phyloP scores from a whole-genome alignment of 1,140 invertebrate species.

The Drosophila littoralis region DNA sequence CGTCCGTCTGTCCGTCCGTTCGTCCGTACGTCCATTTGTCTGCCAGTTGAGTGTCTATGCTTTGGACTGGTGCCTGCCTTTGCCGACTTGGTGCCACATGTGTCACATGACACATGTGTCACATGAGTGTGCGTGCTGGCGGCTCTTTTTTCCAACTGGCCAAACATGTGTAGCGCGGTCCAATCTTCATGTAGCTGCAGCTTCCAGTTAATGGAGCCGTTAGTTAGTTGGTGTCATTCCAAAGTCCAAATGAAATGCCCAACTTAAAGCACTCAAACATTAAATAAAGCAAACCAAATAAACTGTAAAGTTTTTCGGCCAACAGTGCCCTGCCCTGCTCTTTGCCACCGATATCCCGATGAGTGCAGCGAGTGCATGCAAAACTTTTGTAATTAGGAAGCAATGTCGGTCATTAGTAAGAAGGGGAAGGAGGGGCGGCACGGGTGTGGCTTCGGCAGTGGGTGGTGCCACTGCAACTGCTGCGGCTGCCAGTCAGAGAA shows the following conservation, averaged over 20 bases:
- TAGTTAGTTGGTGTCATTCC: conserved; percentile 46
- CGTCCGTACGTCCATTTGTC: not conserved
- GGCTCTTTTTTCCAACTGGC: conserved; percentile 20
- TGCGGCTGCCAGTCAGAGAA: conserved; percentile 26
- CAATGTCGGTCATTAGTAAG: conserved; percentile 78
- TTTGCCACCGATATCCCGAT: conserved; percentile 2
- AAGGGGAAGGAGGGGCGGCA: not conserved
- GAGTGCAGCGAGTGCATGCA: conserved; percentile 67
- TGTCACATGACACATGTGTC: conserved; percentile 75
- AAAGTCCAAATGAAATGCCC: conserved; percentile 51
- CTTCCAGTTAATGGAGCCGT: conserved; percentile 67
- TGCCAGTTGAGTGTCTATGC: conserved; percentile 3
- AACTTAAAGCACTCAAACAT: conserved; percentile 67
- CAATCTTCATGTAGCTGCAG: conserved; percentile 35
- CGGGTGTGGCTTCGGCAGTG: too few relatives aligned
- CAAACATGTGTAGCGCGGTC: conserved; percentile 67
- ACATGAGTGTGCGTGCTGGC: conserved; percentile 39
- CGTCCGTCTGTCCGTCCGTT: conserved; percentile 1
- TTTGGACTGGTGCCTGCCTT: conserved; percentile 19
- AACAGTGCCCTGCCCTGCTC: not conserved
- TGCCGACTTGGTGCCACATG: conserved; percentile 54
- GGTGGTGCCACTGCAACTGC: conserved; percentile 1
- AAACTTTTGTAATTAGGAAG: conserved; percentile 82
- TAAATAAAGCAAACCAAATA: conserved; percentile 79
- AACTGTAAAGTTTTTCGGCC: conserved; percentile 62